Percentiles rank a stretch among this genome's conserved stretches.
These are phyloP conservation scores for Physeter macrocephalus DNA, from an alignment of 2,113 vertebrate species.

Conservation along the genomic window DNA sequence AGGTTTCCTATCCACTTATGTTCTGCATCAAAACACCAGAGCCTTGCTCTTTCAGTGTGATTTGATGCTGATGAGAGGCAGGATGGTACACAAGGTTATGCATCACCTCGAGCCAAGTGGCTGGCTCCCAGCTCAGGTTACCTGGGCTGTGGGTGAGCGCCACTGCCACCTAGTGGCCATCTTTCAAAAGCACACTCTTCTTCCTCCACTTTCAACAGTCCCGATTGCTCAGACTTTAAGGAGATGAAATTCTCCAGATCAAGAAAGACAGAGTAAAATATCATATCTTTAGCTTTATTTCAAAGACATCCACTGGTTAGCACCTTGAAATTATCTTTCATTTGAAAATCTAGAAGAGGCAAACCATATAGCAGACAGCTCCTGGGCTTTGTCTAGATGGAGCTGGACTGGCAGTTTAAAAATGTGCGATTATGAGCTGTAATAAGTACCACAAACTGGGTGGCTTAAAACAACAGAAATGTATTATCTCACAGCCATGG, in stretches of 20 bases:
- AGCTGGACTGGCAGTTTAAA: background rate
- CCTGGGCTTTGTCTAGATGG: background rate
- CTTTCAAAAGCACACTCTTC: background rate
- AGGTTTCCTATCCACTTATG: slow-evolving; percentile 12
- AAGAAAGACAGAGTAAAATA: background rate
- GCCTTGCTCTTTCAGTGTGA: slow-evolving; percentile 38
- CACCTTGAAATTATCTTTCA: background rate
- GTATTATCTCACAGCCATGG: background rate
- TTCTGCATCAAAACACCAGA: slow-evolving; percentile 36
- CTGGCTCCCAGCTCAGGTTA: background rate
- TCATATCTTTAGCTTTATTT: background rate
- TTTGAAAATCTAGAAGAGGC: background rate
- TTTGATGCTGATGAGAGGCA: background rate
- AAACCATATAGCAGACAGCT: background rate
- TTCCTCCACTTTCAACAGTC: background rate
- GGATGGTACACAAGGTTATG: background rate
- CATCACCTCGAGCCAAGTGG: background rate
- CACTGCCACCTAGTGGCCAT: slow-evolving; percentile 37
- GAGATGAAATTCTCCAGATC: background rate
- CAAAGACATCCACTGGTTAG: background rate
- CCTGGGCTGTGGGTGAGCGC: background rate
- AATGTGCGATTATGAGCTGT: background rate
- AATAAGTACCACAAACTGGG: background rate
- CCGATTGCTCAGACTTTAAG: background rate
- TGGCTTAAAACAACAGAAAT: background rate